Percentiles rank a stretch among this genome's conserved stretches.
Evolutionary conservation across 1,140 invertebrate species (phyloP).

Genomic region (Cyrtorhinus lividipennis): DNA sequence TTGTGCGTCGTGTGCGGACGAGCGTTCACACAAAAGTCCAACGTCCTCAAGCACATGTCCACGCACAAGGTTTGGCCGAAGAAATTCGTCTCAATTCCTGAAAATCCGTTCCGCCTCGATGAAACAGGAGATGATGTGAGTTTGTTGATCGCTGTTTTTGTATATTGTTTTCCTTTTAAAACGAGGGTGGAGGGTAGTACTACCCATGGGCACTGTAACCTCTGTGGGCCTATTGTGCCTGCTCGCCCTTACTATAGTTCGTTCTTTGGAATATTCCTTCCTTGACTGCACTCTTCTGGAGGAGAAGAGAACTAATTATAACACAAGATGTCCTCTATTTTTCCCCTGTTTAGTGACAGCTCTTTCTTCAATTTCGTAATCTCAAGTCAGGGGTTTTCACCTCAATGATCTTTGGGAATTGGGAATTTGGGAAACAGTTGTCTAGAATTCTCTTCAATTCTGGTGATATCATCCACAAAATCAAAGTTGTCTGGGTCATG

Average conservation of each 20-base stretch:
- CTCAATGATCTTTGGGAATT: background rate
- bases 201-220: too few relatives aligned
- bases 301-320: too few relatives aligned
- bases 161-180: too few relatives aligned
- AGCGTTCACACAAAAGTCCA: slow-evolving; percentile 45
- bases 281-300: too few relatives aligned
- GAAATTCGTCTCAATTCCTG: slow-evolving; percentile 17
- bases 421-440: background rate
- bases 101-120: slow-evolving; percentile 2
- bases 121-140: slow-evolving; percentile 33
- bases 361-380: background rate
- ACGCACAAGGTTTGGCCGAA: slow-evolving; percentile 42
- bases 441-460: too few relatives aligned
- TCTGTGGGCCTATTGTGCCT: too few relatives aligned
- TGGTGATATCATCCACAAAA: too few relatives aligned
- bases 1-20: slow-evolving; percentile 47
- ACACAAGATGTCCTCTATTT: too few relatives aligned
- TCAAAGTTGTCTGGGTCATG: too few relatives aligned
- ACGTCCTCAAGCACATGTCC: slow-evolving; percentile 51
- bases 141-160: background rate
- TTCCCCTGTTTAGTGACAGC: background rate
- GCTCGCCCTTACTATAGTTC: too few relatives aligned
- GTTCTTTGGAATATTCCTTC: background rate
- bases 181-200: too few relatives aligned
- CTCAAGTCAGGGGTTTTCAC: background rate